Base-by-base conservation (phyloP, 2,888 invertebrate genomes). In the Drosophila atroscutellata region DNA sequence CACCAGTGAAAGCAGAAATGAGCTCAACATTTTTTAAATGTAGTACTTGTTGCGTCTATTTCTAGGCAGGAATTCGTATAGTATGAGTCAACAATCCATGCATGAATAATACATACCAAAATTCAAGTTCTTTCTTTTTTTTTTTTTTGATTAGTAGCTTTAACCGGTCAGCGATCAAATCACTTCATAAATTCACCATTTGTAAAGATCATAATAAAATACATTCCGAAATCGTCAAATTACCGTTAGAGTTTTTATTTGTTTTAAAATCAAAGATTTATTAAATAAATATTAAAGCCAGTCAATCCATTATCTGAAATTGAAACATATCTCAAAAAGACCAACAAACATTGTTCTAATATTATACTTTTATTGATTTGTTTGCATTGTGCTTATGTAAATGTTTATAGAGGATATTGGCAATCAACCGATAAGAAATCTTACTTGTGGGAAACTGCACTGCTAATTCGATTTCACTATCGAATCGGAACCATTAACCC, bases 1-100 rank as follows among this genome's bases (percentile, higher is more conserved):
- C 65, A 77, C 45, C 24, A 24, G 64, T 62, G 58, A 79, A 72
- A 77, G 67, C 77, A 45, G 4, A 15, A 3, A 24, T 24, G 8
- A 11, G 39, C 39, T 5, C 20, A 11, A 42, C 11, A 5, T 5
- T 5, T 2, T 13, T 13, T 2, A 24, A 24, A 45, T 24, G 15
- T 24, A 15, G 15, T 24, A 24, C 45, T 45, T 45, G 3, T 8
- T 24, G 45, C 8, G 8, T 45, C 15, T 24, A 24, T 15, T 24
- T 45, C 20, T 8, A 8, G 15, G 20, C 15, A 15, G 20, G 8
- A 45, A 8, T 45, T 45, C 20, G 45, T 3, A 15, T 45, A 24
- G 13, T 0, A 20, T 45, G 45, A 45, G 8, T 45, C 45, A 24
- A 24, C 24, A 24, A 45, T 24, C 26, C 8, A 24, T 4, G 24